phyloP scores from a whole-genome alignment of 2,888 invertebrate species.

The Amphimallon solstitiale region DNA sequence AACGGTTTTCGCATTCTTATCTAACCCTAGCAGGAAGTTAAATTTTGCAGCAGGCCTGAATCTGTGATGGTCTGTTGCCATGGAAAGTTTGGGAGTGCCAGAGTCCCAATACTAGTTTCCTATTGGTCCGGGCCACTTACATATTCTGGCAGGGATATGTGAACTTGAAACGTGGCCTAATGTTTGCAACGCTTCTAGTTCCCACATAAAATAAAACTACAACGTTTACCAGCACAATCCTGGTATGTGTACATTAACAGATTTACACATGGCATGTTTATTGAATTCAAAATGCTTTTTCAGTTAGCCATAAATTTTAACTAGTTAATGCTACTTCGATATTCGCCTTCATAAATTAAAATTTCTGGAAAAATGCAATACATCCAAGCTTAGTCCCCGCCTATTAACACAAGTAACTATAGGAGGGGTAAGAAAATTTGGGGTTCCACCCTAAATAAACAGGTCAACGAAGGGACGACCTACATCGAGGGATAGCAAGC shows the following conservation, averaged over 20 bases:
- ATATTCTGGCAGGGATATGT: conserved; percentile 38
- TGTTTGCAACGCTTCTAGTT: conserved; percentile 29
- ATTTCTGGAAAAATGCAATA: neutral
- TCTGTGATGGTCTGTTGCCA: conserved; percentile 50
- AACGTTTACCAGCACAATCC: conserved; percentile 9
- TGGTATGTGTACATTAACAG: neutral
- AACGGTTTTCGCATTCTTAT: conserved; percentile 49
- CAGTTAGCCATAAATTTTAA: neutral
- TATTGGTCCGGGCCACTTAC: conserved; percentile 44
- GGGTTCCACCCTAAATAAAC: conserved; percentile 40
- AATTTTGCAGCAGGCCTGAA: conserved; percentile 44
- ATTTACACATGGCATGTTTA: too few species aligned
- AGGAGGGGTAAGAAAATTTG: conserved; percentile 32
- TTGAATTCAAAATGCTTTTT: too few species aligned
- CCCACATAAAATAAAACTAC: conserved; percentile 22
- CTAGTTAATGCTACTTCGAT: too few species aligned
- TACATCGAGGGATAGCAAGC: conserved; percentile 41
- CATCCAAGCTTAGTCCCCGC: conserved; percentile 3
- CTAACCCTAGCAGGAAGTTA: conserved; percentile 49
- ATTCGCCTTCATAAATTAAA: neutral
- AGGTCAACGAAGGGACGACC: conserved; percentile 46
- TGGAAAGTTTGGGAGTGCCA: conserved; percentile 54
- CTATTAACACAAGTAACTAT: conserved; percentile 17
- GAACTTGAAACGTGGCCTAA: conserved; percentile 38
- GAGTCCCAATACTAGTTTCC: conserved; percentile 43